Conservation (phyloP, 2,888 invertebrate genomes). For the Laspeyria flexula region DNA sequence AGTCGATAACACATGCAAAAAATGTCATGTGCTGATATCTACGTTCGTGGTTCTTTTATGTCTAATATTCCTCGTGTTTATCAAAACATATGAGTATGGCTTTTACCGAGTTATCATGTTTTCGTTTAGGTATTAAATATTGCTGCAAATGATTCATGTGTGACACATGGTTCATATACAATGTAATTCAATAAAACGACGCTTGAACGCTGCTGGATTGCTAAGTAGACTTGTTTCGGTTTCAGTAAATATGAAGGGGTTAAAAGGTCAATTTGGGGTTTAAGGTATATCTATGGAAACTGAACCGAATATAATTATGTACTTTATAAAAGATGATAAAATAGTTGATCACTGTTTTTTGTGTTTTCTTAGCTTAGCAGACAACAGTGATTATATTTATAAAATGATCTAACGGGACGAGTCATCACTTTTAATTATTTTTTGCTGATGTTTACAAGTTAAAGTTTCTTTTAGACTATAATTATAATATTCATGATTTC, state of each 20-base stretch:
- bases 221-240: not conserved
- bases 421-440: no score
- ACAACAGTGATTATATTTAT: no score
- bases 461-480: no score
- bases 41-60: constrained; percentile 13
- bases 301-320: no score
- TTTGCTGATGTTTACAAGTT: no score
- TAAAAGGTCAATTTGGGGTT: not conserved
- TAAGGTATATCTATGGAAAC: not conserved
- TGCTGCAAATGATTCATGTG: constrained; percentile 22
- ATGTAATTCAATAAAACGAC: constrained; percentile 8
- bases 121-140: constrained; percentile 15
- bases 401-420: no score
- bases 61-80: constrained; percentile 6
- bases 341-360: no score
- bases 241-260: not conserved
- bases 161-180: constrained; percentile 27
- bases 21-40: constrained; percentile 29
- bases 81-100: constrained; percentile 11
- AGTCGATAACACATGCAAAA: constrained; percentile 34
- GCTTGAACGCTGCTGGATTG: not conserved
- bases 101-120: not conserved
- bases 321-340: no score
- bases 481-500: no score
- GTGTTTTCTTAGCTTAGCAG: no score